Base-by-base conservation (phyloP, 92 coral and sea anemone species). In the Porites cylindrica region DNA sequence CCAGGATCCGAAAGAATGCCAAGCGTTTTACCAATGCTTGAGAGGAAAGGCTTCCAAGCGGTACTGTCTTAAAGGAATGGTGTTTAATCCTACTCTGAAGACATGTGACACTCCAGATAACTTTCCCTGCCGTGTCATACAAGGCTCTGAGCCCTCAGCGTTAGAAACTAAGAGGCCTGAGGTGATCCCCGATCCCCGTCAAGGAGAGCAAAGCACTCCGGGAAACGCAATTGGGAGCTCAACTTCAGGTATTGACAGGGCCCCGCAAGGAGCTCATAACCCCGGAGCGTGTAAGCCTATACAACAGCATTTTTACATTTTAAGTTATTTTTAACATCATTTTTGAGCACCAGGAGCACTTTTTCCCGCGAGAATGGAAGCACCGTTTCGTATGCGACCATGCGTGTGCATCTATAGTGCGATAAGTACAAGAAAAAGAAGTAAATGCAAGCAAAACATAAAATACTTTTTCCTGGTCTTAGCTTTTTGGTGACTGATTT, bases 1-100 rank as follows among this genome's bases (percentile, higher is more conserved):
- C 83, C 80, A 82, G 2, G 91, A 93, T 53, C 96, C 94, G 11
- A 90, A 88, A 71, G 90, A 93, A 77, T 93, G 96, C 56, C 86
- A 83, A 10, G 83, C 92, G 1, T 93, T 93, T 82, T 91, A 88
- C 72, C 90, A 91, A 47, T 93, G 96, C 77, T 75, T 88, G 10
- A 26, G 62, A 6, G 94, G 94, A 52, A 71, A 51, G 56, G 64
- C 92, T 12, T 80, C 76, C 66, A 84, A 84, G 71, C 88, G 90
- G 73, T 72, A 60, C 51, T 93, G 96, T 29, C 82, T 88, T 0
- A 77, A 84, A 59, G 93, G 92, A 17, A 66, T 88, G 83, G 81
- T 75, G 10, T 93, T 85, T 87, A 93, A 93, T 67, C 78, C 94
- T 2, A 60, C 16, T 20, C 24, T 89, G 60, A 88, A 75, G 80